Evolutionary conservation across 2,113 vertebrate species (phyloP).

Genomic region (Passer montanus): DNA sequence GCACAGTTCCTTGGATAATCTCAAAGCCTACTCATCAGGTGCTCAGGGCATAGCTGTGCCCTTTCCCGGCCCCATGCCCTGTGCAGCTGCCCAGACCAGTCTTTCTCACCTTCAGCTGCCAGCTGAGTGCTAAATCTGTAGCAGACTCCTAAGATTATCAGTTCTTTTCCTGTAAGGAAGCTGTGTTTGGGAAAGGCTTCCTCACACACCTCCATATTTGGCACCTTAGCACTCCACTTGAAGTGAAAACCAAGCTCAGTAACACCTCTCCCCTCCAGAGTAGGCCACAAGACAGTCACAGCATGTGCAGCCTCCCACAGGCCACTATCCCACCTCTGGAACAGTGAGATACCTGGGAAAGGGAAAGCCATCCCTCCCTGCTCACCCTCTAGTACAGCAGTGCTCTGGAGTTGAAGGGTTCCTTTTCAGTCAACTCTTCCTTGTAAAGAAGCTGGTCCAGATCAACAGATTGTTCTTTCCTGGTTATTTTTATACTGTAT

Average conservation of each 20-base stretch:
- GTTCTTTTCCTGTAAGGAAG: background rate
- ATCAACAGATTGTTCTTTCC: background rate
- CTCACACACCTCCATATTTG: background rate
- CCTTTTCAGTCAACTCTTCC: background rate
- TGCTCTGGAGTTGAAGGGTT: background rate
- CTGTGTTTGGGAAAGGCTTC: background rate
- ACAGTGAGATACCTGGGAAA: background rate
- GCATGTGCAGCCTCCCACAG: rapidly evolving
- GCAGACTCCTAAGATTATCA: background rate
- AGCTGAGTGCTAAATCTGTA: background rate
- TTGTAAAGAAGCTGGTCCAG: background rate
- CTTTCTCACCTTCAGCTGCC: constrained; percentile 7
- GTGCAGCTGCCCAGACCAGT: background rate
- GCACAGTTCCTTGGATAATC: background rate
- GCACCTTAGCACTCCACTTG: background rate
- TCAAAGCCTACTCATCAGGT: background rate
- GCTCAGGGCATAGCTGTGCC: background rate
- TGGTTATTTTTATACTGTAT: background rate
- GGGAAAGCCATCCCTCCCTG: background rate
- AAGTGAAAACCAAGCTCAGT: background rate
- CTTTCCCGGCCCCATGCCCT: background rate
- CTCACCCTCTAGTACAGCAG: background rate
- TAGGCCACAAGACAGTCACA: background rate
- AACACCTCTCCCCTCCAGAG: background rate
- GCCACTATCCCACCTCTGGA: background rate